Evolutionary conservation across 64 coral and sea anemone genomes (phyloP).

Genomic region (Anthopleura sola): DNA sequence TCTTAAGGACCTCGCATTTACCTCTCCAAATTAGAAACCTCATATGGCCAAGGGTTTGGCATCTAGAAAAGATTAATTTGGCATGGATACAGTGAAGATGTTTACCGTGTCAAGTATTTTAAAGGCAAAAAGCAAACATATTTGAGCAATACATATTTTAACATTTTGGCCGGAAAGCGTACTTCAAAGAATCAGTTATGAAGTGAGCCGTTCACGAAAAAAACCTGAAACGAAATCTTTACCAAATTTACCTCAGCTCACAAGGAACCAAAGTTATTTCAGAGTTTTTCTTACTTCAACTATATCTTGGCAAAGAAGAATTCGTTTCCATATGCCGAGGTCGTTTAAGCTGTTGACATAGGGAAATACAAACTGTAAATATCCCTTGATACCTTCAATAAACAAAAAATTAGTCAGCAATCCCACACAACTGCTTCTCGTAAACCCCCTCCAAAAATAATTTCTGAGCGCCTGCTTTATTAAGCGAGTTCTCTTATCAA

Average conservation of each 20-base stretch:
- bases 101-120: neutral
- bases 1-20: neutral
- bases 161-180: neutral
- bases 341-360: neutral
- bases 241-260: neutral
- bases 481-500: too few relatives aligned
- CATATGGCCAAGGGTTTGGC: neutral
- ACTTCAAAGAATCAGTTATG: neutral
- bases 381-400: neutral
- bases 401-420: neutral
- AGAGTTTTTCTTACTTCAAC: too few relatives aligned
- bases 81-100: neutral
- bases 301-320: neutral
- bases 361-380: neutral
- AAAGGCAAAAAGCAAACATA: neutral
- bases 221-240: neutral
- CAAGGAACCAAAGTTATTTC: too few relatives aligned
- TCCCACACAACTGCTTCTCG: too few relatives aligned
- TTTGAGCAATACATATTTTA: conserved; percentile 7
- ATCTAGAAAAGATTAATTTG: neutral
- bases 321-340: neutral
- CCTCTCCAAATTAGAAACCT: neutral
- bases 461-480: neutral
- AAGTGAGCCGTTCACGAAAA: neutral
- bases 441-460: too few relatives aligned